Evolutionary conservation across 2,797 vertebrate genomes (phyloP).

Genomic region (Sciurus vulgaris): DNA sequence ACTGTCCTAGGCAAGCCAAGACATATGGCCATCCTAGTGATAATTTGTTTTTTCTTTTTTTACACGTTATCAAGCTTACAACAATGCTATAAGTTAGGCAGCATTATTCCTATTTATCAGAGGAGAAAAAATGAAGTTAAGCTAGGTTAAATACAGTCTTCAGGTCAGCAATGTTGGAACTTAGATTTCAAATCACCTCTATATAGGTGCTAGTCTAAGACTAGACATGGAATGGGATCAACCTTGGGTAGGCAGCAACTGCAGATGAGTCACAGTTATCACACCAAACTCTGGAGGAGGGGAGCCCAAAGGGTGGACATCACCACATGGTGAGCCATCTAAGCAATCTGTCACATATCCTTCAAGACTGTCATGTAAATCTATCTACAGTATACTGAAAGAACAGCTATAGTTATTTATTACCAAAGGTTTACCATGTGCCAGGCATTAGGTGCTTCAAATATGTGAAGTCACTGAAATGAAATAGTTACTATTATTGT

Average conservation of each 20-base stretch:
- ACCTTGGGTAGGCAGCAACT: background rate
- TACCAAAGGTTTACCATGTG: background rate
- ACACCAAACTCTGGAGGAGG: background rate
- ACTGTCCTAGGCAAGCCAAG: background rate
- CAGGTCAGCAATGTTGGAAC: background rate
- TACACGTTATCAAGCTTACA: background rate
- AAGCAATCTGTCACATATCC: background rate
- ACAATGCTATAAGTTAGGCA: background rate
- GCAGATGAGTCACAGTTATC: background rate
- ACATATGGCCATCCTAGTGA: background rate
- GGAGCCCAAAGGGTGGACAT: background rate
- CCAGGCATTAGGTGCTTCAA: background rate
- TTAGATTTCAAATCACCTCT: background rate
- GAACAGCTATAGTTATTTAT: background rate
- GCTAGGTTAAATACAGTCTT: background rate
- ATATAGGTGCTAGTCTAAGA: background rate
- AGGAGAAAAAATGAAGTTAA: slow-evolving; percentile 1
- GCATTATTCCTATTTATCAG: slow-evolving; percentile 42
- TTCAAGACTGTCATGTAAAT: background rate
- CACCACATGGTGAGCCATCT: background rate
- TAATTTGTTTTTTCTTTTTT: background rate
- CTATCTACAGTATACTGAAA: background rate
- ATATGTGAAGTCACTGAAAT: background rate
- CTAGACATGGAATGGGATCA: background rate
- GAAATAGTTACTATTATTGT: background rate